Conservation (phyloP, 2,797 vertebrate genomes). For the Typhlichthys subterraneus region DNA sequence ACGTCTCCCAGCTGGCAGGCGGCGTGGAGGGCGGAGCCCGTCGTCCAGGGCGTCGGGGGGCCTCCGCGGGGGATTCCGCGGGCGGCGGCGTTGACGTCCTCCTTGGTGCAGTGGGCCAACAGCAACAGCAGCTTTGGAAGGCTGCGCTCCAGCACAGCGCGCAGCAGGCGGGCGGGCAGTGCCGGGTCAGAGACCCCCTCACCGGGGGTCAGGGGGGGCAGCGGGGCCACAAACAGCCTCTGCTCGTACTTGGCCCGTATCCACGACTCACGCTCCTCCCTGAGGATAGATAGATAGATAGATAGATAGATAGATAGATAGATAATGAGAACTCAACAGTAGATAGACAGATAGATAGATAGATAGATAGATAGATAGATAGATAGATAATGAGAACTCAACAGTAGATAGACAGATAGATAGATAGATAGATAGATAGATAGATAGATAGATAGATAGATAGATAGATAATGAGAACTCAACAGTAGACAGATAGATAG, state of each 20-base stretch:
- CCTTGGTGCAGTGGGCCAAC: conserved; percentile 87
- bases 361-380: neutral
- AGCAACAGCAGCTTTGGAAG: conserved; percentile 86
- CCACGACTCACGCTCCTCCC: conserved; percentile 92
- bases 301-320: neutral
- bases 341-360: no score
- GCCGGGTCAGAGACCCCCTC: conserved; percentile 79
- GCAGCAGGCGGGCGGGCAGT: conserved; percentile 73
- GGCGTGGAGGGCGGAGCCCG: conserved; percentile 85
- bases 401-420: neutral
- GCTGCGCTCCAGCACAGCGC: conserved; percentile 84
- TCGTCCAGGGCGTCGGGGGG: conserved; percentile 70
- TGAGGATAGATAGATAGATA: conserved; percentile 41
- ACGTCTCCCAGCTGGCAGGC: conserved; percentile 88
- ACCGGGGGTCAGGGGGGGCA: conserved; percentile 74
- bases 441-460: neutral
- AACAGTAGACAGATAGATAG: no score
- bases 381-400: neutral
- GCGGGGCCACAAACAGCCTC: conserved; percentile 87
- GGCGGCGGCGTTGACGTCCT: conserved; percentile 81
- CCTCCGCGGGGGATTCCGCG: conserved; percentile 57
- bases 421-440: neutral
- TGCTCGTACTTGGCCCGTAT: conserved; percentile 95
- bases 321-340: no score
- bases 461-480: no score